Evolutionary conservation across 2,888 invertebrate genomes (phyloP).

Genomic region (Crematogaster levior): DNA sequence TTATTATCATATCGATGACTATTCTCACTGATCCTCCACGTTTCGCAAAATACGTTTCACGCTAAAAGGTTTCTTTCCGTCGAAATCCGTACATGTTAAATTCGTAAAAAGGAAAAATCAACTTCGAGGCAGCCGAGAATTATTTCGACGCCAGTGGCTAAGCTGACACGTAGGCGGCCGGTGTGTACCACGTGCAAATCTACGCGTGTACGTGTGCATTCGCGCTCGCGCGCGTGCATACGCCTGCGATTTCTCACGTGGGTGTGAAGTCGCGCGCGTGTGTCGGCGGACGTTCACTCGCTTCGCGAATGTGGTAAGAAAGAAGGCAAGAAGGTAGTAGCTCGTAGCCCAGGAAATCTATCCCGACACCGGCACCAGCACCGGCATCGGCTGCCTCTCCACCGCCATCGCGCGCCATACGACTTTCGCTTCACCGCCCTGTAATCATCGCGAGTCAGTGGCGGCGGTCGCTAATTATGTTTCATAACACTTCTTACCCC

Average conservation of each 20-base stretch:
- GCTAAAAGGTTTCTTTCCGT: not conserved
- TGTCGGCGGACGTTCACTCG: constrained; percentile 31
- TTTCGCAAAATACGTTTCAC: not conserved
- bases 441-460: constrained; percentile 86
- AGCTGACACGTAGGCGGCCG: constrained; percentile 68
- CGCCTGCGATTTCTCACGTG: constrained; percentile 41
- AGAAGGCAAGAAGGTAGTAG: constrained; percentile 75
- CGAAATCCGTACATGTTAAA: not conserved
- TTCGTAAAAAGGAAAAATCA: not conserved
- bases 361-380: constrained; percentile 69
- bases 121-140: not conserved
- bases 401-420: constrained; percentile 62
- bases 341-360: constrained; percentile 82
- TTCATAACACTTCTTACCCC: constrained; percentile 86
- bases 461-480: constrained; percentile 86
- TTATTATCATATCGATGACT: not conserved
- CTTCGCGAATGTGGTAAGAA: constrained; percentile 42
- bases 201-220: constrained; percentile 3
- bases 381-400: constrained; percentile 72
- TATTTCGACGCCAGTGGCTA: constrained; percentile 60
- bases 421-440: constrained; percentile 85
- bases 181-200: constrained; percentile 65
- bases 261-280: constrained; percentile 47
- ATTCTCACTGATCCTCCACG: not conserved
- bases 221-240: constrained; percentile 23